Conservation (phyloP, 2,888 invertebrate species). For the Ormia ochracea region DNA sequence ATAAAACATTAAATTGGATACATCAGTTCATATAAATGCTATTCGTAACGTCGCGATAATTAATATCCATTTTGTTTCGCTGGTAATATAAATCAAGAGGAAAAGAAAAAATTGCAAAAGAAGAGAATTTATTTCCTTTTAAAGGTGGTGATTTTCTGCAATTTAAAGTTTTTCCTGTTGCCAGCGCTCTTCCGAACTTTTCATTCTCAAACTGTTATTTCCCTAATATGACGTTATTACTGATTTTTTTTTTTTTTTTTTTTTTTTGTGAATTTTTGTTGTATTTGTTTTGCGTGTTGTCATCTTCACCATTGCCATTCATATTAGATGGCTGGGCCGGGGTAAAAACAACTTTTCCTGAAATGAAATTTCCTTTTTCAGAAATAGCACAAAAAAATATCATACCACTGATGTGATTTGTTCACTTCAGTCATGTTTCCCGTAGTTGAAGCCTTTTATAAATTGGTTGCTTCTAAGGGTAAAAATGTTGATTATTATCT, state of each 20-base stretch:
- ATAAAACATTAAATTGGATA: conserved; percentile 10
- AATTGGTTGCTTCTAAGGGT: conserved; percentile 52
- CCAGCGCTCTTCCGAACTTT: background rate
- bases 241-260: conserved; percentile 13
- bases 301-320: conserved; percentile 36
- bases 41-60: conserved; percentile 41
- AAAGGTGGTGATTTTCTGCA: conserved; percentile 45
- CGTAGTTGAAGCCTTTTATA: conserved; percentile 43
- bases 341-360: conserved; percentile 3
- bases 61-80: conserved; percentile 60
- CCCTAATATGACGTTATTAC: conserved; percentile 57
- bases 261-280: no score
- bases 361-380: conserved; percentile 58
- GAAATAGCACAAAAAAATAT: background rate
- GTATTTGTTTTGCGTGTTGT: conserved; percentile 57
- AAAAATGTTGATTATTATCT: conserved; percentile 56
- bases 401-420: conserved; percentile 48
- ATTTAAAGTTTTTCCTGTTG: conserved; percentile 43
- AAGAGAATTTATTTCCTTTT: background rate
- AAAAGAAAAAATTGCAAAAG: background rate
- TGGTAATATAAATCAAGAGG: conserved; percentile 41
- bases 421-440: conserved; percentile 44
- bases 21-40: conserved; percentile 20
- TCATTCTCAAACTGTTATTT: conserved; percentile 28
- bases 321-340: conserved; percentile 29